Evolutionary conservation across 2,888 invertebrate genomes (phyloP).

Genomic region (Trichacis sp.): DNA sequence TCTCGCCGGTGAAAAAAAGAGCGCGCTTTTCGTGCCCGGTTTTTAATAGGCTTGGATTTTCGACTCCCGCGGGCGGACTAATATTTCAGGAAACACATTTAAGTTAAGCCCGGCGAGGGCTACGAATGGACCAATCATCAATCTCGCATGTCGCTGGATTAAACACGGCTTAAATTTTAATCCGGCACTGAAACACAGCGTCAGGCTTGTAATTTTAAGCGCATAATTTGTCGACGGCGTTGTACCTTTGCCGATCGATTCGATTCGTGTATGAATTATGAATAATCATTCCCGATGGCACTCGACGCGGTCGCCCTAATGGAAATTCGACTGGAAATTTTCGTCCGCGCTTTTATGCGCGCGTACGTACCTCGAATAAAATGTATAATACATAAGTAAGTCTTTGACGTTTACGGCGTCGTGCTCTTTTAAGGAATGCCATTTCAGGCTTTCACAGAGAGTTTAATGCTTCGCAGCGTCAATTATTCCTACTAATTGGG

Average conservation of each 20-base stretch:
- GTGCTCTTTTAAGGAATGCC: slow-evolving; percentile 30
- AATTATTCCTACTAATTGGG: slow-evolving; percentile 42
- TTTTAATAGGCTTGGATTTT: slow-evolving; percentile 25
- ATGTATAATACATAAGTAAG: slow-evolving; percentile 36
- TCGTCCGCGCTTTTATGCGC: too few relatives aligned
- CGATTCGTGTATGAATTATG: slow-evolving; percentile 14
- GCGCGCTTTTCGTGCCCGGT: not conserved
- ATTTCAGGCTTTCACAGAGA: slow-evolving; percentile 29
- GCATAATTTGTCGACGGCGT: slow-evolving; percentile 39
- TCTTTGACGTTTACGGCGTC: slow-evolving; percentile 33
- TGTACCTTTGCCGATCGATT: slow-evolving; percentile 31
- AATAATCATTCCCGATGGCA: not conserved
- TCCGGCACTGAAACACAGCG: slow-evolving; percentile 25
- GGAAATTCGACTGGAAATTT: not conserved
- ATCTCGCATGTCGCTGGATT: slow-evolving; percentile 38
- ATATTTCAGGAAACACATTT: slow-evolving; percentile 26
- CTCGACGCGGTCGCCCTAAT: not conserved
- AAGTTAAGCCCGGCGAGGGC: slow-evolving; percentile 25
- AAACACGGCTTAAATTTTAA: slow-evolving; percentile 40
- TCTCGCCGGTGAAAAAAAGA: too few relatives aligned
- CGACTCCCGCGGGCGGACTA: slow-evolving; percentile 8
- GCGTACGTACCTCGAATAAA: slow-evolving; percentile 2
- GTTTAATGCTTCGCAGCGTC: slow-evolving; percentile 20
- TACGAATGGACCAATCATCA: slow-evolving; percentile 31
- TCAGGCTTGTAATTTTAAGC: slow-evolving; percentile 42